Evolutionary conservation across 1,140 invertebrate species (phyloP).

Genomic region (Nasonia longicornis): DNA sequence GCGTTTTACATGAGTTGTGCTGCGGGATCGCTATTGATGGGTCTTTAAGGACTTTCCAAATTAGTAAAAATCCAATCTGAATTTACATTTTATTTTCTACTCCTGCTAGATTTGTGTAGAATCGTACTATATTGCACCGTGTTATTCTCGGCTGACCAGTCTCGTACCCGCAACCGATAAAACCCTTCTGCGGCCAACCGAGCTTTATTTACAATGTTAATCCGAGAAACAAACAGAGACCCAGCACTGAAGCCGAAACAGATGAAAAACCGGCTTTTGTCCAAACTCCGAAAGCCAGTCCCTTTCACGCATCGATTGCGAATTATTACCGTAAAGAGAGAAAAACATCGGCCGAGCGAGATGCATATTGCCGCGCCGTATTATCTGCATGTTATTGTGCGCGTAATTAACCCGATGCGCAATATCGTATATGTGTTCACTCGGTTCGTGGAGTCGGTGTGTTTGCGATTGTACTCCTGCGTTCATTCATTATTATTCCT

Average conservation of each 20-base stretch:
- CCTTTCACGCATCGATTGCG: slow-evolving; percentile 32
- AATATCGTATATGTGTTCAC: background rate
- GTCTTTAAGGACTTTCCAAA: slow-evolving; percentile 26
- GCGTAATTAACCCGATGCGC: slow-evolving; percentile 37
- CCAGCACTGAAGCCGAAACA: background rate
- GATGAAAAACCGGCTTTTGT: slow-evolving; percentile 29
- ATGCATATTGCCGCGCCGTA: background rate
- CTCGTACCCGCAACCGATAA: background rate
- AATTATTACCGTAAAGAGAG: slow-evolving; percentile 30
- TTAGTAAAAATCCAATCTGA: too few relatives aligned
- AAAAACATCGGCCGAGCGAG: background rate
- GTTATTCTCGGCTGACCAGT: background rate
- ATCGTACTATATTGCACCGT: background rate
- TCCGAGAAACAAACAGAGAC: slow-evolving; percentile 31
- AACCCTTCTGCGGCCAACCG: background rate
- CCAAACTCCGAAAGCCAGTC: background rate
- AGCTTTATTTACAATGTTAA: slow-evolving; percentile 40
- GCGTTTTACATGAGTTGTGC: background rate
- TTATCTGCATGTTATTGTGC: slow-evolving; percentile 27
- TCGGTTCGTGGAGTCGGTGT: background rate
- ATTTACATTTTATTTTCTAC: too few relatives aligned
- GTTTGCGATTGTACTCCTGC: background rate
- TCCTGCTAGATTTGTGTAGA: background rate
- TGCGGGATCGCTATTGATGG: slow-evolving; percentile 30
- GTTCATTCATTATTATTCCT: slow-evolving; percentile 4